Evolutionary conservation across 2,888 invertebrate species (phyloP).

Genomic region (Thereva nobilitata): DNA sequence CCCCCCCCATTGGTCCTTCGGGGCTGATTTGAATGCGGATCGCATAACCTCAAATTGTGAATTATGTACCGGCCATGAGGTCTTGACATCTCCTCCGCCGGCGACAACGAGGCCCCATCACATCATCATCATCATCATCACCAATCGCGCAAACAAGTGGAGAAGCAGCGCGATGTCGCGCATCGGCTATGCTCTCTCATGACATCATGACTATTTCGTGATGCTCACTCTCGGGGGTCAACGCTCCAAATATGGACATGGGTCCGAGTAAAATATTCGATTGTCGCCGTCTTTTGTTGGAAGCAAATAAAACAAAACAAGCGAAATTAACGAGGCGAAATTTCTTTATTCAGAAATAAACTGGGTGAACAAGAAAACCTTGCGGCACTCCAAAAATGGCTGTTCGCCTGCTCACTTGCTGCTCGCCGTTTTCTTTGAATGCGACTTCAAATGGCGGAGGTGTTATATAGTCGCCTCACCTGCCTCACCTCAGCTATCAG

Average conservation of each 20-base stretch:
- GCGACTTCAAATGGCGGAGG: conserved; percentile 11
- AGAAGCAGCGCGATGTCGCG: too few relatives aligned
- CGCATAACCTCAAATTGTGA: too few relatives aligned
- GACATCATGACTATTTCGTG: conserved; percentile 24
- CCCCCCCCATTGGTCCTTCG: too few relatives aligned
- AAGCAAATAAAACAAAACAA: conserved; percentile 16
- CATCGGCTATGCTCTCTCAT: not conserved
- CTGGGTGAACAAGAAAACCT: conserved; percentile 35
- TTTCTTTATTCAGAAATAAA: conserved; percentile 30
- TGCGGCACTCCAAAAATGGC: conserved; percentile 25
- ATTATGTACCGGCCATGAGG: too few relatives aligned
- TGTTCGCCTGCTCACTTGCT: conserved; percentile 9
- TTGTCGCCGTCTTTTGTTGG: conserved; percentile 7
- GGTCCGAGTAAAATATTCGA: conserved; percentile 23
- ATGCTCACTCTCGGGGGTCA: conserved; percentile 23
- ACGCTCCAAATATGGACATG: conserved; percentile 30
- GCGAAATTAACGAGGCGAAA: conserved; percentile 23
- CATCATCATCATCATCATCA: too few relatives aligned
- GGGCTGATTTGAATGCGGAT: too few relatives aligned
- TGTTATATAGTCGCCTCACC: conserved; percentile 5
- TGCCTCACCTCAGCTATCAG: conserved; percentile 1
- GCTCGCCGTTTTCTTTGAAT: not conserved
- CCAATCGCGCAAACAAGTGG: too few relatives aligned
- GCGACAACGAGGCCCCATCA: too few relatives aligned
- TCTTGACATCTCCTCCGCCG: too few relatives aligned